Evolutionary conservation across 2,797 vertebrate species (phyloP), one percentile per base, ranked within the genome.

Genomic region (Sternarchorhynchus goeldii): DNA sequence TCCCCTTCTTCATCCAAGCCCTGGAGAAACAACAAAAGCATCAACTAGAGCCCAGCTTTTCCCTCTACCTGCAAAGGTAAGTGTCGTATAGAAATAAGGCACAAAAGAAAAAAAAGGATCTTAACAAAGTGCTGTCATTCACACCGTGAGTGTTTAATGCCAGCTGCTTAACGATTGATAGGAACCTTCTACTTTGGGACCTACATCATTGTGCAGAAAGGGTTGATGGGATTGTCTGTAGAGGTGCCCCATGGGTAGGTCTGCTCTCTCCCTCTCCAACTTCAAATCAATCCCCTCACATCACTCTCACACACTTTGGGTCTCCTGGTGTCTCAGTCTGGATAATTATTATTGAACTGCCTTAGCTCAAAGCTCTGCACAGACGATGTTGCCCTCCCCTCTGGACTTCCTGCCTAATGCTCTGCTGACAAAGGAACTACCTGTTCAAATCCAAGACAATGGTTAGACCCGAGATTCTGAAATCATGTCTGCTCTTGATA

Each of bases 151-250:
- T 64, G 58, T 57, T 57, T 41, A 75, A 45, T 59, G 58, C n/a
- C 67, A 75, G 50, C 25, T 65, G 31, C 39, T 32, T 69, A 78
- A 82, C 67, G 72, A 76, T 41, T 56, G 31, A 71, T 59, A 64
- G 39, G 55, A 75, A 77, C 31, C 74, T 71, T 78, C 45, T 62
- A 25, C 10, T 31, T 60, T 25, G 21, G 71, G 41, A 73, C 71
- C 55, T 66, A 36, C 56, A 18, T 75, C 32, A 55, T 32, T 0
- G n/a, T 39, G 53, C 69, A n/a, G 64, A 39, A 34, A 45, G 63
- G 50, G 55, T 77, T 77, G 70, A 75, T 67, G 41, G 77, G 34
- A 80, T 78, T 59, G 75, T 63, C 57, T 31, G 50, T 25, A 41
- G 62, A 72, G n/a, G 20, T 63, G 59, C 64, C 79, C 50, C 36